Percentiles rank a stretch among this genome's conserved stretches.
These are phyloP conservation scores for Vulpes lagopus DNA, from an alignment of 2,113 vertebrate genomes.

Conservation along the genomic window DNA sequence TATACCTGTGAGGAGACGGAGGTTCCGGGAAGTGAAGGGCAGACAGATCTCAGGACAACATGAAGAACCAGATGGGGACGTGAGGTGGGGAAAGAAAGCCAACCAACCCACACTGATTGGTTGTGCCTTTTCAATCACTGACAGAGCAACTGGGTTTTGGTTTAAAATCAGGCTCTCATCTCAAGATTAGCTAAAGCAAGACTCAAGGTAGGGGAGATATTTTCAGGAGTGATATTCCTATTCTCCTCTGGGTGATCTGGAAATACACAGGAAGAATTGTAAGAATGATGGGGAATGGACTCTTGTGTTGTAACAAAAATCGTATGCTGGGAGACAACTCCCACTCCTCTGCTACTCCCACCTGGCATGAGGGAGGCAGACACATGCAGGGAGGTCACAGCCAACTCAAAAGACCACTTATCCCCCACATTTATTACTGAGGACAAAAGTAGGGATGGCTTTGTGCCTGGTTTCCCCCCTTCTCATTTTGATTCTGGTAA, in stretches of 20 bases:
- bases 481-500: background rate
- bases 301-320: background rate
- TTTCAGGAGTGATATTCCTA: background rate
- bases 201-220: background rate
- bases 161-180: background rate
- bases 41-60: background rate
- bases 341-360: background rate
- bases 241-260: background rate
- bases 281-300: background rate
- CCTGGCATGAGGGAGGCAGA: background rate
- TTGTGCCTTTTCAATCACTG: background rate
- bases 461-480: background rate
- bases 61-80: background rate
- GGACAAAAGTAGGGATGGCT: background rate
- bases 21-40: background rate
- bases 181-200: background rate
- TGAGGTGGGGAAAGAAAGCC: too few species aligned
- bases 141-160: background rate
- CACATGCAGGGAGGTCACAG: background rate
- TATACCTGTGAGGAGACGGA: background rate
- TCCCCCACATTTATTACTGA: background rate
- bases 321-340: background rate
- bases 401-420: background rate
- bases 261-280: background rate
- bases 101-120: background rate